A percentile compares a stretch with the other conserved stretches of the same genome.
Conservation (phyloP, 2,797 vertebrate genomes). For the Hydrophis major region DNA sequence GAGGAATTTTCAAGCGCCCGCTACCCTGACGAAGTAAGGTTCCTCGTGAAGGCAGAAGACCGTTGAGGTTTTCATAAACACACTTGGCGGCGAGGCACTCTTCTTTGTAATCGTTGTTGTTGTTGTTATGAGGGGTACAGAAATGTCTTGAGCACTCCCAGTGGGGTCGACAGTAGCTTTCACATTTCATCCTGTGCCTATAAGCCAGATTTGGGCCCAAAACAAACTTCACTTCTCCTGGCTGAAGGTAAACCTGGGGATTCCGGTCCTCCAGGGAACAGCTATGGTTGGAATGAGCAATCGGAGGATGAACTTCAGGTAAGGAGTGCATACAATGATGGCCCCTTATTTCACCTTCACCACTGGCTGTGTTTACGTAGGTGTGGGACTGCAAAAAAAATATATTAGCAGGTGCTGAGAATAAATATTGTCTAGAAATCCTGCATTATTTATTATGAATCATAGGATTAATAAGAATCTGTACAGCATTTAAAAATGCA, state of each 20-base stretch:
- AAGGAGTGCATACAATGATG: constrained; percentile 90
- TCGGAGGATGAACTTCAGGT: constrained; percentile 84
- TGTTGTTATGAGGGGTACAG: constrained; percentile 72
- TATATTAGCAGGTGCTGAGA: constrained; percentile 14
- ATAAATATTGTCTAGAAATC: constrained; percentile 12
- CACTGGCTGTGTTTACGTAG: constrained; percentile 91
- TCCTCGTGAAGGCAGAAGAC: constrained; percentile 64
- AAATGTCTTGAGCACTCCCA: constrained; percentile 56
- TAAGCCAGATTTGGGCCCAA: constrained; percentile 85
- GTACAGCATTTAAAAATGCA: not conserved
- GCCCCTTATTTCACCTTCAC: constrained; percentile 86
- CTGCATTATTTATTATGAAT: not conserved
- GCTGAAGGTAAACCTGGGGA: constrained; percentile 91
- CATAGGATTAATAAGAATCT: not conserved
- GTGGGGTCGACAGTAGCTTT: constrained; percentile 70
- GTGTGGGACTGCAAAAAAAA: constrained; percentile 86
- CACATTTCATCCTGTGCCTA: constrained; percentile 81
- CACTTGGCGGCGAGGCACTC: constrained; percentile 69
- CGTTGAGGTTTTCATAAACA: constrained; percentile 89
- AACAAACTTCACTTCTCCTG: constrained; percentile 93
- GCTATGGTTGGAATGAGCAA: constrained; percentile 78
- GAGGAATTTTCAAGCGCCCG: constrained; percentile 77
- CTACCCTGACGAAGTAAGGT: constrained; percentile 46
- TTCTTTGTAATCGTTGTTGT: constrained; percentile 77
- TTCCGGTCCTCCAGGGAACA: constrained; percentile 83